A percentile compares a stretch with the other conserved stretches of the same genome.
Conservation (phyloP, 2,888 invertebrate genomes). For the Lomographa bimaculata region DNA sequence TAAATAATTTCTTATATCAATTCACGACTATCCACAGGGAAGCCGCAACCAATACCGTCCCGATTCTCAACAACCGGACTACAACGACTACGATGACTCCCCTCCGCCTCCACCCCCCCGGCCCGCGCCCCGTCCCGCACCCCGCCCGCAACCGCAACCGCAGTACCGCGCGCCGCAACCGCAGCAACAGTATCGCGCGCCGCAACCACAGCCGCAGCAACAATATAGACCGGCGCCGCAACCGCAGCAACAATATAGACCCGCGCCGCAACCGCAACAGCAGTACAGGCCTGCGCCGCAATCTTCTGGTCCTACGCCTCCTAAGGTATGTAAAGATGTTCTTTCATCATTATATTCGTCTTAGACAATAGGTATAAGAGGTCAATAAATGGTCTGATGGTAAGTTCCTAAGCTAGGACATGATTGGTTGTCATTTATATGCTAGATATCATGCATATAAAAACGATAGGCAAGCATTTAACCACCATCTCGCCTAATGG, state of each 20-base stretch:
- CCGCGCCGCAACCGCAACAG: slow-evolving; percentile 38
- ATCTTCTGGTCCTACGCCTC: slow-evolving; percentile 57
- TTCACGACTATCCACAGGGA: slow-evolving; percentile 36
- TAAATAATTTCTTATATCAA: too few relatives aligned
- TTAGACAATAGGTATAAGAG: too few relatives aligned
- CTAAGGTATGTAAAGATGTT: too few relatives aligned
- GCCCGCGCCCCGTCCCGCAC: slow-evolving; percentile 38
- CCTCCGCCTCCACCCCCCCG: slow-evolving; percentile 49
- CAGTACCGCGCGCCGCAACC: slow-evolving; percentile 44
- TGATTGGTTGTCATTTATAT: too few relatives aligned
- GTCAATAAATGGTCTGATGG: too few relatives aligned
- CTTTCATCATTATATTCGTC: too few relatives aligned
- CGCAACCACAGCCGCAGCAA: slow-evolving; percentile 40
- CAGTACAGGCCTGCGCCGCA: slow-evolving; percentile 46
- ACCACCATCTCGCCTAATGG: too few relatives aligned
- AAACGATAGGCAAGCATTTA: too few relatives aligned
- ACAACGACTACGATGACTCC: slow-evolving; percentile 69
- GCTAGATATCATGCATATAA: too few relatives aligned
- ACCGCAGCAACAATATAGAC: slow-evolving; percentile 41
- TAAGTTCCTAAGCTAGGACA: too few relatives aligned
- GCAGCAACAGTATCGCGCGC: slow-evolving; percentile 45
- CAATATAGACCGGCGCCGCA: slow-evolving; percentile 41
- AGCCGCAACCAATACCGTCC: slow-evolving; percentile 59
- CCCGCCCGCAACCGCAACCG: slow-evolving; percentile 48
- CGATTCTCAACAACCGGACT: slow-evolving; percentile 44